Percentiles rank a stretch among this genome's conserved stretches.
These are phyloP conservation scores for Scylla paramamosain DNA, from an alignment of 1,140 invertebrate genomes.

Conservation along the genomic window DNA sequence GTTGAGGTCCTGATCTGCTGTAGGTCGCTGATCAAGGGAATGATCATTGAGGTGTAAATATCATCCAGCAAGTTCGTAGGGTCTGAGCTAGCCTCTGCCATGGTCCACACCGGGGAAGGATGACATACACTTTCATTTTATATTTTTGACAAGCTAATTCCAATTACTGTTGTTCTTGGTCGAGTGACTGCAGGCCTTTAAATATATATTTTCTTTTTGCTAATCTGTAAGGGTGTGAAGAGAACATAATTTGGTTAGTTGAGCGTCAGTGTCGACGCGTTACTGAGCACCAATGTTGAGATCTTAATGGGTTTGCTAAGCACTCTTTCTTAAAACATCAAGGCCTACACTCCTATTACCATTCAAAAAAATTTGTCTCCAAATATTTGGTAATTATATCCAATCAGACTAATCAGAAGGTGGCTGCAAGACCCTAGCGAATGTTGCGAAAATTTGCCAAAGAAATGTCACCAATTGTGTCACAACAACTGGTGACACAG, in stretches of 20 bases:
- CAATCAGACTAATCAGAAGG: constrained; percentile 17
- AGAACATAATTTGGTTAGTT: constrained; percentile 38
- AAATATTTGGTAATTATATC: constrained; percentile 28
- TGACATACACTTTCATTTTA: constrained; percentile 49
- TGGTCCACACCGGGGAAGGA: constrained; percentile 33
- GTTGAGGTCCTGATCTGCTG: constrained; percentile 55
- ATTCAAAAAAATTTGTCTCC: background rate
- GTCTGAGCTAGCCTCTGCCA: constrained; percentile 61
- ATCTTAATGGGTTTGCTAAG: background rate
- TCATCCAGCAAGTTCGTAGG: constrained; percentile 67
- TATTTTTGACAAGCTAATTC: constrained; percentile 55
- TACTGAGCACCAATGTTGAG: constrained; percentile 41
- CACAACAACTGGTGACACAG: constrained; percentile 53
- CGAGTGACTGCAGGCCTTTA: constrained; percentile 63
- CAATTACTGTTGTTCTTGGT: constrained; percentile 26
- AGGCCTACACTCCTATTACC: constrained; percentile 59
- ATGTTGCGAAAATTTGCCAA: constrained; percentile 39
- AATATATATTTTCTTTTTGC: constrained; percentile 11
- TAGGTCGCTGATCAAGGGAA: constrained; percentile 66
- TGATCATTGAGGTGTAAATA: constrained; percentile 62
- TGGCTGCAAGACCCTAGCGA: constrained; percentile 63
- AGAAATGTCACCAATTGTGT: constrained; percentile 58
- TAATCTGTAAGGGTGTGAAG: constrained; percentile 49
- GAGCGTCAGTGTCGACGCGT: constrained; percentile 46
- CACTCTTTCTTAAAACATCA: constrained; percentile 38